Conservation (phyloP, 2,797 vertebrate genomes). For the Sebastes reedi region DNA sequence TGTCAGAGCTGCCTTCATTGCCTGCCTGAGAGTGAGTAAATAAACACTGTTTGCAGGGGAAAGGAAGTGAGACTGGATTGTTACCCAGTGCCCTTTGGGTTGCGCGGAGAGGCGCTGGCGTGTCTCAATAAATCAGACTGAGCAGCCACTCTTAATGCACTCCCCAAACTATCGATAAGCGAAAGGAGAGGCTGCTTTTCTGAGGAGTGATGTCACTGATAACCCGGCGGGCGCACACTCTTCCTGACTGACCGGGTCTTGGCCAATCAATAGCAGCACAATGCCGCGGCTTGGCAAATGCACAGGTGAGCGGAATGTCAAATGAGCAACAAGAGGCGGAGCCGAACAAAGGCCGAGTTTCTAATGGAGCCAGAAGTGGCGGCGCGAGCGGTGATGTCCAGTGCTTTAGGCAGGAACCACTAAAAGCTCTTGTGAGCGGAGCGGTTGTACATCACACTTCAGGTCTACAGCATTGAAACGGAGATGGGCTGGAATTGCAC, state of each 20-base stretch:
- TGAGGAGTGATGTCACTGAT: slow-evolving; percentile 74
- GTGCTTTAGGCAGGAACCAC: slow-evolving; percentile 38
- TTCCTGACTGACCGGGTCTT: slow-evolving; percentile 59
- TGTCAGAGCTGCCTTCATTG: slow-evolving; percentile 69
- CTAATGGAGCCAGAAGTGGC: slow-evolving; percentile 51
- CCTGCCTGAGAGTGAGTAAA: slow-evolving; percentile 74
- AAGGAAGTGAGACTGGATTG: slow-evolving; percentile 71
- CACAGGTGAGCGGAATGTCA: slow-evolving; percentile 72
- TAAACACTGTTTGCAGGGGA: slow-evolving; percentile 72
- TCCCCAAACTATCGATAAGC: slow-evolving; percentile 73
- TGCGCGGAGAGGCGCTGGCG: slow-evolving; percentile 41
- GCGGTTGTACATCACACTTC: slow-evolving; percentile 46
- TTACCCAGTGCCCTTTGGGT: slow-evolving; percentile 71
- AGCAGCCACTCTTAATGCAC: slow-evolving; percentile 73
- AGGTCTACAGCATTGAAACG: slow-evolving; percentile 31
- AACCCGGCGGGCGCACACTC: slow-evolving; percentile 65
- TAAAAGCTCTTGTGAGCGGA: slow-evolving; percentile 53
- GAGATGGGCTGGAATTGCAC: neutral
- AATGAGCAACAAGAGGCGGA: slow-evolving; percentile 46
- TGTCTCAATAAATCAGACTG: slow-evolving; percentile 75
- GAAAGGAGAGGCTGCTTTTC: slow-evolving; percentile 50
- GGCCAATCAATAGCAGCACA: slow-evolving; percentile 71
- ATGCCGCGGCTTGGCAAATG: slow-evolving; percentile 60
- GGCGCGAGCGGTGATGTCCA: slow-evolving; percentile 39
- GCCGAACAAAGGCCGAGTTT: slow-evolving; percentile 46